Evolutionary conservation across 2,797 vertebrate genomes (phyloP).

Genomic region (Rhinichthys osculus): DNA sequence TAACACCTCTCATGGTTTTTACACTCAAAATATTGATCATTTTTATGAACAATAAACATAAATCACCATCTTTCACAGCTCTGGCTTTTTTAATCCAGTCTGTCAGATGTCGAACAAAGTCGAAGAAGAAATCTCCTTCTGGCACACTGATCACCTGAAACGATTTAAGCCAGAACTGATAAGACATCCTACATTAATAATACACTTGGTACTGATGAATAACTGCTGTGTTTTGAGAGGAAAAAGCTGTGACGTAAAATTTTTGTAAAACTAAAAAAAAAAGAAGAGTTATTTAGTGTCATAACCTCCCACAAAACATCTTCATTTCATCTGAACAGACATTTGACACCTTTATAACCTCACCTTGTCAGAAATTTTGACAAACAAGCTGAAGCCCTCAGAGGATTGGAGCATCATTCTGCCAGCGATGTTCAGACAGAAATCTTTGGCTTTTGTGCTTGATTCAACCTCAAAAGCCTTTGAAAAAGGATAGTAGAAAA

Average conservation of each 20-base stretch:
- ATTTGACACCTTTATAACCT: slow-evolving; percentile 16
- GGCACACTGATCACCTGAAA: slow-evolving; percentile 95
- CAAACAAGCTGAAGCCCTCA: slow-evolving; percentile 97
- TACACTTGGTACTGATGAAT: neutral
- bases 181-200: neutral
- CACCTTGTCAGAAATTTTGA: slow-evolving; percentile 99
- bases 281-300: neutral
- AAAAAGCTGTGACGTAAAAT: neutral
- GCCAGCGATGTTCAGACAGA: slow-evolving; percentile 92
- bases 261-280: too few relatives aligned
- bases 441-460: slow-evolving; percentile 97
- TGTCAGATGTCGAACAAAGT: slow-evolving; percentile 96
- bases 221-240: neutral
- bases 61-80: slow-evolving; percentile 89
- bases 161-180: neutral
- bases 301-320: neutral
- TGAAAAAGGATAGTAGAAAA: neutral
- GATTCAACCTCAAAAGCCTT: slow-evolving; percentile 99
- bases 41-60: neutral
- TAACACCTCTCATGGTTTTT: neutral
- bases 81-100: slow-evolving; percentile 99
- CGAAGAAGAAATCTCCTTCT: slow-evolving; percentile 98
- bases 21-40: neutral
- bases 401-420: slow-evolving; percentile 90
- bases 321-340: neutral